Percentiles rank a stretch among this genome's conserved stretches.
Conservation (phyloP, 2,113 vertebrate genomes). For the Philantomba maxwellii region DNA sequence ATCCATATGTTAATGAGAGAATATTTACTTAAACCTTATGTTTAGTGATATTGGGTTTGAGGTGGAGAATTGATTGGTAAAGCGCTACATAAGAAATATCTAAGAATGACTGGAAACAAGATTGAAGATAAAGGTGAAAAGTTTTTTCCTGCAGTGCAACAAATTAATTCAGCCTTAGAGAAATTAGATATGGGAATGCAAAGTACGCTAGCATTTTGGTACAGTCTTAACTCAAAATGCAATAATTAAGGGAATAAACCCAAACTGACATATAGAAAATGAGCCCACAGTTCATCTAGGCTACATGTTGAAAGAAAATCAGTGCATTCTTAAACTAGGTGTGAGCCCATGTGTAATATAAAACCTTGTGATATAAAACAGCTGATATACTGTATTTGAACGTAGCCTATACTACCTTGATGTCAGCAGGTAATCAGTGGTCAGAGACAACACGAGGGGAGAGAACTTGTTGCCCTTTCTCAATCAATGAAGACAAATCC, state of each 20-base stretch:
- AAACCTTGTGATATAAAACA: constrained; percentile 80
- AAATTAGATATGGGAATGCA: constrained; percentile 82
- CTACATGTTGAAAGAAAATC: constrained; percentile 80
- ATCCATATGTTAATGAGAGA: constrained; percentile 74
- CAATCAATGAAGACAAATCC: constrained; percentile 70
- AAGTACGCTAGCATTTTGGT: constrained; percentile 79
- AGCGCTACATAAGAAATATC: constrained; percentile 72
- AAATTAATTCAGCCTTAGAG: constrained; percentile 81
- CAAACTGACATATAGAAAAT: constrained; percentile 85
- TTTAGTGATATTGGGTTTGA: constrained; percentile 80
- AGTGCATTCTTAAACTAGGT: constrained; percentile 83
- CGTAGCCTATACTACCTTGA: constrained; percentile 82
- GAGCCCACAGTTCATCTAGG: constrained; percentile 80
- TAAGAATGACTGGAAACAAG: constrained; percentile 88
- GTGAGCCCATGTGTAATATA: constrained; percentile 81
- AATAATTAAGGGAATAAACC: constrained; percentile 75
- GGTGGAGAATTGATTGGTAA: constrained; percentile 81
- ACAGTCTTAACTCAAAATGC: constrained; percentile 79
- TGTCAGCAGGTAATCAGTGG: constrained; percentile 83
- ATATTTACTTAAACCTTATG: constrained; percentile 81
- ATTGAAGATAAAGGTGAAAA: constrained; percentile 82
- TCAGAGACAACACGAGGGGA: constrained; percentile 79
- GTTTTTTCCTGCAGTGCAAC: constrained; percentile 81
- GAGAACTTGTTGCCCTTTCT: constrained; percentile 80
- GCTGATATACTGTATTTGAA: constrained; percentile 80